Conservation (phyloP, 2,888 invertebrate species). For the Oligia strigilis region DNA sequence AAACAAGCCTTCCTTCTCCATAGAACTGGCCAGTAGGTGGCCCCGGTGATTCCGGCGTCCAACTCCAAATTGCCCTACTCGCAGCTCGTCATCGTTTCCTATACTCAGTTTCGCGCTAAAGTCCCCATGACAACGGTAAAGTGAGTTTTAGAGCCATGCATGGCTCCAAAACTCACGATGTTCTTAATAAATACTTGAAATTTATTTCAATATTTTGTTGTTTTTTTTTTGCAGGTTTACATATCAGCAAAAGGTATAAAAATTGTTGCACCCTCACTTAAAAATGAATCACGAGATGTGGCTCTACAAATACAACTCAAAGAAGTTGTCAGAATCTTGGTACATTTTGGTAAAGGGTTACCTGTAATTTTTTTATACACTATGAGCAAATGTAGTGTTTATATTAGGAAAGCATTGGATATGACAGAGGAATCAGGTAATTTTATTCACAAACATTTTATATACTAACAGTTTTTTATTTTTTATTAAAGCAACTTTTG, state of each 20-base stretch:
- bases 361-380: conserved; percentile 96
- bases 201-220: neutral
- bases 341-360: conserved; percentile 94
- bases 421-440: conserved; percentile 91
- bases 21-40: too few species aligned
- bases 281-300: conserved; percentile 89
- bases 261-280: conserved; percentile 91
- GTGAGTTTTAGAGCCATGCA: too few species aligned
- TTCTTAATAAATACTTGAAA: neutral
- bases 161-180: too few species aligned
- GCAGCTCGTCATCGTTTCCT: too few species aligned
- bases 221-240: conserved; percentile 84
- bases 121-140: too few species aligned
- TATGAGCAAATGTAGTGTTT: conserved; percentile 92
- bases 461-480: neutral
- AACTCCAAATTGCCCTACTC: too few species aligned
- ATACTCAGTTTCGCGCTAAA: too few species aligned
- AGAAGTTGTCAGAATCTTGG: conserved; percentile 94
- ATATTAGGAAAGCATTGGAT: conserved; percentile 93
- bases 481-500: neutral
- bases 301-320: conserved; percentile 92
- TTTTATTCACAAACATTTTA: neutral
- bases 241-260: conserved; percentile 91
- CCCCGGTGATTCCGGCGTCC: too few species aligned
- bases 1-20: too few species aligned